These are phyloP conservation scores for Amphimallon solstitiale DNA, from an alignment of 2,888 invertebrate species.

Conservation along the genomic window DNA sequence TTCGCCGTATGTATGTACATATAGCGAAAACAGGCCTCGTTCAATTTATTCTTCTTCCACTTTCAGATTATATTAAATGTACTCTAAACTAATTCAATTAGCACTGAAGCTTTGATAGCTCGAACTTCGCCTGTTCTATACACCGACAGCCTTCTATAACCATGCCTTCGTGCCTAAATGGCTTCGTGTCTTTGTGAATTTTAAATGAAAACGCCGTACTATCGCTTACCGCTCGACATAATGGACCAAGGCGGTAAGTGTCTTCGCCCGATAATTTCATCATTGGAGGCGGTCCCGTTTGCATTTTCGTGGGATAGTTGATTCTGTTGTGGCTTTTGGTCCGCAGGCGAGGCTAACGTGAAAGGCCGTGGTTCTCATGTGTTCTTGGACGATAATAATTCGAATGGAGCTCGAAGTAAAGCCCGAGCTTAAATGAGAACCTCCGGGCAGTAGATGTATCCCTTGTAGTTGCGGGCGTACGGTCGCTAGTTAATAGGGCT, in stretches of 20 bases:
- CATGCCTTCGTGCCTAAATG: not conserved
- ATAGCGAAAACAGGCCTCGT: not conserved
- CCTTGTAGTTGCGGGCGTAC: conserved; percentile 7
- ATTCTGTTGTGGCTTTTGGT: too few relatives aligned
- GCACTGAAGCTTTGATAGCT: too few relatives aligned
- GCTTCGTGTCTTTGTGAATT: conserved; percentile 16
- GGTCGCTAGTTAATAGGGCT: conserved; percentile 8
- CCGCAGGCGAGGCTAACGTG: too few relatives aligned
- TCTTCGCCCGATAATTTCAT: too few relatives aligned
- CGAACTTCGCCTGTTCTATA: too few relatives aligned
- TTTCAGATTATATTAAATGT: conserved; percentile 9
- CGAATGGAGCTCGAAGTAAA: not conserved
- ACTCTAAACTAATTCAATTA: not conserved
- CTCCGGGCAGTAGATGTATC: not conserved
- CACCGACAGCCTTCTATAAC: too few relatives aligned
- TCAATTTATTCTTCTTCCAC: not conserved
- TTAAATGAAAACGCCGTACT: conserved; percentile 7
- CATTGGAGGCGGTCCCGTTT: not conserved
- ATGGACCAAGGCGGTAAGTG: too few relatives aligned
- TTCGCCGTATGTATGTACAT: not conserved
- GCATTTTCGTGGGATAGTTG: not conserved
- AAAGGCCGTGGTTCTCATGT: not conserved
- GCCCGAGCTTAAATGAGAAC: conserved; percentile 2
- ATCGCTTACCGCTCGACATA: not conserved
- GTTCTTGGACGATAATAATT: conserved; percentile 14